Percentiles rank a stretch among this genome's conserved stretches.
These are phyloP conservation scores for Trichonephila inaurata DNA, from an alignment of 1,140 invertebrate species.

Conservation along the genomic window DNA sequence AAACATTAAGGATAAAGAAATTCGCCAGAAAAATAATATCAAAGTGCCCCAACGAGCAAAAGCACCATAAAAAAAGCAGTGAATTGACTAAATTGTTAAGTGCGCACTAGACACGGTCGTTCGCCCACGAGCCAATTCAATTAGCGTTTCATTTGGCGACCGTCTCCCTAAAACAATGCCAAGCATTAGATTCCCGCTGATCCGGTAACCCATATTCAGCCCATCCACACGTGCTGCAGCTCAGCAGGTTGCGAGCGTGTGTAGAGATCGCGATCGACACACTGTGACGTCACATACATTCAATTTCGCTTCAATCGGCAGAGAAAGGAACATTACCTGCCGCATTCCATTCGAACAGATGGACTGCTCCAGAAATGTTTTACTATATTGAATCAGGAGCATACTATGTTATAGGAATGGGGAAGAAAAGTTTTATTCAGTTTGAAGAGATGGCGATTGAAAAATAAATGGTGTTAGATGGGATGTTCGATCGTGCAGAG, in stretches of 20 bases:
- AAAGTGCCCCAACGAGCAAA: not conserved
- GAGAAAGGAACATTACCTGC: not conserved
- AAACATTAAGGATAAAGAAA: too few species aligned
- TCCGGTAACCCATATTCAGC: slow-evolving; percentile 7
- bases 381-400: not conserved
- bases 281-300: not conserved
- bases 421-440: not conserved
- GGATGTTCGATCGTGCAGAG: too few species aligned
- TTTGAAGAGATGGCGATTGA: too few species aligned
- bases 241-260: not conserved
- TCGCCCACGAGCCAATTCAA: not conserved
- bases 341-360: not conserved
- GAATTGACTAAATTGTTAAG: not conserved
- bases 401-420: not conserved
- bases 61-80: not conserved
- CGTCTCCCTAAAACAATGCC: not conserved
- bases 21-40: too few species aligned
- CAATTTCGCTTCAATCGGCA: not conserved
- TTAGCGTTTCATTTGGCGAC: not conserved
- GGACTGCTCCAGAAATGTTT: not conserved
- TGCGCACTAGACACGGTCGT: not conserved
- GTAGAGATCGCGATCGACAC: not conserved
- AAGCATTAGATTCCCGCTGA: not conserved
- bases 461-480: too few species aligned
- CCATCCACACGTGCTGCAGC: not conserved